Conservation (phyloP, 2,113 vertebrate genomes). For the Camelus bactrianus region DNA sequence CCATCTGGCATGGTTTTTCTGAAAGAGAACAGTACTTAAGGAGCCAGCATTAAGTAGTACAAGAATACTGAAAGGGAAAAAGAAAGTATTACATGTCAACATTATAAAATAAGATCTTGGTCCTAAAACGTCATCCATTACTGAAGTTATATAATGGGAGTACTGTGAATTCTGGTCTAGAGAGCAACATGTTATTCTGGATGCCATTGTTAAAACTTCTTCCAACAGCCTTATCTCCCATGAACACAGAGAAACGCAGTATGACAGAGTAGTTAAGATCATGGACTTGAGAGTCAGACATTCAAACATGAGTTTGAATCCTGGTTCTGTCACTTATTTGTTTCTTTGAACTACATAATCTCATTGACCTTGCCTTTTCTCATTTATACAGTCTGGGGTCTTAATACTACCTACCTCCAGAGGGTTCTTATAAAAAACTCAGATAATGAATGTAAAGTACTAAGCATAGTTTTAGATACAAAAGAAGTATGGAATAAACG, state of each 20-base stretch:
- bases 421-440: neutral
- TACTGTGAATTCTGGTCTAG: neutral
- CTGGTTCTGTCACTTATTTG: neutral
- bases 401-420: neutral
- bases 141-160: neutral
- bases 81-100: neutral
- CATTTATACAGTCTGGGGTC: neutral
- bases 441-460: neutral
- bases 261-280: neutral
- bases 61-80: conserved; percentile 24
- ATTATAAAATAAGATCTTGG: conserved; percentile 50
- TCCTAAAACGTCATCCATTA: conserved; percentile 23
- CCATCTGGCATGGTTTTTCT: conserved; percentile 89
- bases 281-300: neutral
- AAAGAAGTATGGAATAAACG: neutral
- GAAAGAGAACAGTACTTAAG: conserved; percentile 63
- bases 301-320: neutral
- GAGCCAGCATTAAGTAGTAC: conserved; percentile 30
- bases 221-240: neutral
- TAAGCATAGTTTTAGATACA: conserved; percentile 14
- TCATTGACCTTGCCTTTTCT: neutral
- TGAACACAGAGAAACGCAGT: neutral
- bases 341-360: conserved; percentile 32
- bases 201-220: neutral
- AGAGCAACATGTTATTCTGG: conserved; percentile 6